A percentile compares a stretch with the other conserved stretches of the same genome.
Conservation (phyloP, 2,888 invertebrate genomes). For the Lasius platythorax region DNA sequence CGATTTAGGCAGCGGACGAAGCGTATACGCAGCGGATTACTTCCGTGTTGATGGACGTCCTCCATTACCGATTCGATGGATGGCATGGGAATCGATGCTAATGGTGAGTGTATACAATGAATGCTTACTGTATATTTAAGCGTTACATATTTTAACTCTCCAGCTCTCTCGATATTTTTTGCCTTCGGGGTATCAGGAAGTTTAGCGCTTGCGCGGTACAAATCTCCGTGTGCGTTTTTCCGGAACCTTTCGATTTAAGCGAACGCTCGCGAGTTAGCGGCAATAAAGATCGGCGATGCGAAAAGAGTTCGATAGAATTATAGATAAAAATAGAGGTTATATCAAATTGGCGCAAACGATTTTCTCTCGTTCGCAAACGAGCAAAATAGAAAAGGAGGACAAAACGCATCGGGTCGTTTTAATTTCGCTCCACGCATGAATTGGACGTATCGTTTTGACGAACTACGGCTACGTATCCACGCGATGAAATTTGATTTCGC, state of each 20-base stretch:
- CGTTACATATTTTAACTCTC: conserved; percentile 11
- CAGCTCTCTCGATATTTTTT: conserved; percentile 13
- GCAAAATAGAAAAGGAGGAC: conserved; percentile 18
- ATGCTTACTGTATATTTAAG: conserved; percentile 36
- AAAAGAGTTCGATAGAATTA: conserved; percentile 44
- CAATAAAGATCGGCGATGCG: conserved; percentile 49
- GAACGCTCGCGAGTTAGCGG: conserved; percentile 3
- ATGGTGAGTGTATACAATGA: conserved; percentile 87
- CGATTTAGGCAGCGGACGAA: conserved; percentile 91
- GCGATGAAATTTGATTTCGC: conserved; percentile 69
- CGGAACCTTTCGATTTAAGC: conserved; percentile 30
- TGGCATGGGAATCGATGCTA: conserved; percentile 95
- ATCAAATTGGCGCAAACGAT: conserved; percentile 45
- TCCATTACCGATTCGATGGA: conserved; percentile 93
- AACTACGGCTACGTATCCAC: conserved; percentile 62
- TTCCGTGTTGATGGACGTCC: conserved; percentile 91
- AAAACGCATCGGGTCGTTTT: conserved; percentile 58
- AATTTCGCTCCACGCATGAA: conserved; percentile 59
- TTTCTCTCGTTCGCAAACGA: conserved; percentile 38
- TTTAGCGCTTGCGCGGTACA: conserved; percentile 22
- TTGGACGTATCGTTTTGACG: conserved; percentile 67
- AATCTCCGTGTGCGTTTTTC: conserved; percentile 16
- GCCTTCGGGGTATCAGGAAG: background rate
- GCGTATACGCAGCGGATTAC: conserved; percentile 92
- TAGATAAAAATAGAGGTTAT: conserved; percentile 27